Conservation (phyloP, 1,140 invertebrate species). For the Polypedilum pembai region DNA sequence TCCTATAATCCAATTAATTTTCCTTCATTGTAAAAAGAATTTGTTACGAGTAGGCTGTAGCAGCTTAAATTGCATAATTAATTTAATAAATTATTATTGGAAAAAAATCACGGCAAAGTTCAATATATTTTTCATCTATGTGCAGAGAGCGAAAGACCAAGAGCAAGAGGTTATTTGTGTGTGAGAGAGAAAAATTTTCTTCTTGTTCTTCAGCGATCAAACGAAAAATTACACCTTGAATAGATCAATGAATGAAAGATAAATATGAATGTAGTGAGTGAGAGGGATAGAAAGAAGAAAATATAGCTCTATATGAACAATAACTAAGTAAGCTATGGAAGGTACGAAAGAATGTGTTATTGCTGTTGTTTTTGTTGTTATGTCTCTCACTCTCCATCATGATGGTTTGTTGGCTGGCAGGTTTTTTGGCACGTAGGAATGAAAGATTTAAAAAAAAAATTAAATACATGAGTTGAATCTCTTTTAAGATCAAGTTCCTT, state of each 20-base stretch:
- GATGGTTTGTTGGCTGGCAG: neutral
- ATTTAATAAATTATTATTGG: too few relatives aligned
- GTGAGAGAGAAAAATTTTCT: too few relatives aligned
- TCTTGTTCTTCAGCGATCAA: neutral
- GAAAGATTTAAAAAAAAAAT: neutral
- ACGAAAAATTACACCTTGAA: neutral
- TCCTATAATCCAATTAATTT: too few relatives aligned
- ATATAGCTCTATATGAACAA: too few relatives aligned
- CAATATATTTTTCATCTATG: too few relatives aligned
- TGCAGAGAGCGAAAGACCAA: too few relatives aligned
- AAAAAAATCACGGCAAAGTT: too few relatives aligned
- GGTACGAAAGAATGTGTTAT: too few relatives aligned
- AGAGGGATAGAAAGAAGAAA: neutral
- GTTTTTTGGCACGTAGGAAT: constrained; percentile 5
- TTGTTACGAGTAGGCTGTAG: too few relatives aligned
- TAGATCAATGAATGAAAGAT: neutral
- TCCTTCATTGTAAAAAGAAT: too few relatives aligned
- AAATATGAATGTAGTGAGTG: neutral
- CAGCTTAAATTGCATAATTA: too few relatives aligned
- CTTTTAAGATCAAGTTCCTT: neutral
- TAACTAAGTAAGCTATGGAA: neutral
- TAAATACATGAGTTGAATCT: neutral
- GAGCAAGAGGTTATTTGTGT: too few relatives aligned
- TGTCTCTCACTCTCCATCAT: neutral
- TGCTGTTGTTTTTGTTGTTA: neutral